Base-by-base conservation (phyloP, 2,113 vertebrate genomes). In the Cichladusa arquata region DNA sequence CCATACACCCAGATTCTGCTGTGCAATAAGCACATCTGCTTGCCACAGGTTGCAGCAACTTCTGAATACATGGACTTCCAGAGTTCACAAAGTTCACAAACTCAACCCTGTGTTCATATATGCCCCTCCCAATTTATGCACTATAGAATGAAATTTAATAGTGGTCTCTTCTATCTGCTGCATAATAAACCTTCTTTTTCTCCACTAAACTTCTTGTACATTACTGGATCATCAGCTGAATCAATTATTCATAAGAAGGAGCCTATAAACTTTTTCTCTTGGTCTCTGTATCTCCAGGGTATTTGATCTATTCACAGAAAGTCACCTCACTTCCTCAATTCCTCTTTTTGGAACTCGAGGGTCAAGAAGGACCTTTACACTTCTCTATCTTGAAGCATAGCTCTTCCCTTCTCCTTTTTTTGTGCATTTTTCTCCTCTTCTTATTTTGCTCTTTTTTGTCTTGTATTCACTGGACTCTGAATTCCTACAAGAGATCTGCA, bases 161-260 rank as follows among this genome's bases (percentile, higher is more conserved):
- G 16, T 64, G 31, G 5, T 12, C 16, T 67, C 18, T 66, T 73
- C 36, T 42, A 18, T 44, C 38, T 74, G 25, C 17, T 67, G 40
- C 12, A 38, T 69, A 47, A 57, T 45, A 47, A 89, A 56, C 8
- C 5, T 16, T n/a, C 28, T 34, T 71, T 76, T 47, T 70, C 24
- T 58, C 20, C 53, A 7, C n/a, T 72, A 28, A 83, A 79, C n/a
- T 76, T 70, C 38, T 91, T 70, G 38, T 48, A 34, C 19, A 38
- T 70, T 57, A 40, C 48, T 77, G 71, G 61, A 64, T 77, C 88
- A 92, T 36, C 45, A 67, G 34, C 54, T 70, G 54, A 77, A 73
- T 81, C 14, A 73, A 64, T 79, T 78, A 78, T 90, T 94, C 76
- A 72, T 69, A 57, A 76, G 65, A 53, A 66, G 24, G 34, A 64